A percentile compares a stretch with the other conserved stretches of the same genome.
Conservation (phyloP, 2,113 vertebrate genomes). For the Corythornis vintsioides region DNA sequence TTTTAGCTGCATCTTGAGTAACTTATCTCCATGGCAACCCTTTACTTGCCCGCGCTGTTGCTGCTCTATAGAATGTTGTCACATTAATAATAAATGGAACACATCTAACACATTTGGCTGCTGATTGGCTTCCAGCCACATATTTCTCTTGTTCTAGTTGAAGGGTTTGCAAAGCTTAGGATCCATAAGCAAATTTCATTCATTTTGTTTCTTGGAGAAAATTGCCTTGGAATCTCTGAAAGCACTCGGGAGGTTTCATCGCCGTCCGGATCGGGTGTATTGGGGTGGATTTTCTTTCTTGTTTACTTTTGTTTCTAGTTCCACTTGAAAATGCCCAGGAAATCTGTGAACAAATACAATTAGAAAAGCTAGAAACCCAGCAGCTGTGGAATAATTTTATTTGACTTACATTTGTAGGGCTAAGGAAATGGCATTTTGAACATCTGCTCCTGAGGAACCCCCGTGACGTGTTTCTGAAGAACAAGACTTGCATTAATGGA, state of each 20-base stretch:
- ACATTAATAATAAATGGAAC: conserved; percentile 76
- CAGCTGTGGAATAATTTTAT: conserved; percentile 37
- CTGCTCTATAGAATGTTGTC: conserved; percentile 71
- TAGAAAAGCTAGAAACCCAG: conserved; percentile 44
- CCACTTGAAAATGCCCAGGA: conserved; percentile 46
- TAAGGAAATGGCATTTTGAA: conserved; percentile 18
- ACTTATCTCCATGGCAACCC: conserved; percentile 76
- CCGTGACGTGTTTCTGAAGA: conserved; percentile 13
- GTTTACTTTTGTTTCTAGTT: conserved; percentile 45
- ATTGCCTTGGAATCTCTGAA: conserved; percentile 56
- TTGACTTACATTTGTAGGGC: conserved; percentile 23
- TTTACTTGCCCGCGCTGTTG: conserved; percentile 68
- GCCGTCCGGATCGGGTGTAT: conserved; percentile 29
- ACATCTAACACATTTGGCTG: conserved; percentile 73
- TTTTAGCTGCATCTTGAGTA: conserved; percentile 76
- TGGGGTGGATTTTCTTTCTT: conserved; percentile 16
- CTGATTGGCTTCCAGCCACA: conserved; percentile 62
- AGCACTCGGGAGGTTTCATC: conserved; percentile 28
- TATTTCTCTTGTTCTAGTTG: conserved; percentile 54
- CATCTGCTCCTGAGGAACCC: conserved; percentile 6
- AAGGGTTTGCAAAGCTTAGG: conserved; percentile 34
- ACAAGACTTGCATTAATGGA: background rate
- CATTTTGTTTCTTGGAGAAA: conserved; percentile 56
- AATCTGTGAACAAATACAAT: conserved; percentile 41
- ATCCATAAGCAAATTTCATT: conserved; percentile 59